Conservation (phyloP, 2,888 invertebrate species). For the Drosophila macrospina region DNA sequence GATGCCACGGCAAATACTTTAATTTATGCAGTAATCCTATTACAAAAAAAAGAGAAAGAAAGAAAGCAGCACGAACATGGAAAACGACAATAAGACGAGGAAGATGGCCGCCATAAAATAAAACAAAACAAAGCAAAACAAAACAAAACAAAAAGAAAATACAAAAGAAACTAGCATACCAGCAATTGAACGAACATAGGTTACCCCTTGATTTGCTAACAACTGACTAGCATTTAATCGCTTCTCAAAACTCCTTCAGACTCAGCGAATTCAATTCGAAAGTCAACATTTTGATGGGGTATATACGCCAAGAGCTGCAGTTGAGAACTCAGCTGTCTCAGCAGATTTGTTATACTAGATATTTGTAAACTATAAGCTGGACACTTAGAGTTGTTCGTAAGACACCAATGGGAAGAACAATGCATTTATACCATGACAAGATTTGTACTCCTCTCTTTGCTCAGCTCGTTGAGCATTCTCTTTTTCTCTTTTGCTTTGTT, state of each 20-base stretch:
- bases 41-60: constrained; percentile 65
- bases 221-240: no score
- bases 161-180: not conserved
- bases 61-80: constrained; percentile 28
- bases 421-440: constrained; percentile 48
- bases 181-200: not conserved
- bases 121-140: constrained; percentile 49
- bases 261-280: no score
- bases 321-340: not conserved
- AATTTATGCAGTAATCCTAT: constrained; percentile 82
- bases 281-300: no score
- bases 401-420: constrained; percentile 38
- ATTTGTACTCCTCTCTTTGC: constrained; percentile 35
- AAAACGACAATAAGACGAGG: constrained; percentile 37
- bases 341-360: no score
- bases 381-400: not conserved
- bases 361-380: not conserved
- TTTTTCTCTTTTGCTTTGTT: constrained; percentile 33
- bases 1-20: constrained; percentile 80
- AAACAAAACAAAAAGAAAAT: constrained; percentile 4
- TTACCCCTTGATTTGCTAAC: not conserved
- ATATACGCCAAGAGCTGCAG: no score
- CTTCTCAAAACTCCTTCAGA: no score
- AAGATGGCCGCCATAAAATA: constrained; percentile 62
- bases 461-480: constrained; percentile 34